Evolutionary conservation across 2,113 vertebrate genomes (phyloP).

Genomic region (Nymphicus hollandicus): DNA sequence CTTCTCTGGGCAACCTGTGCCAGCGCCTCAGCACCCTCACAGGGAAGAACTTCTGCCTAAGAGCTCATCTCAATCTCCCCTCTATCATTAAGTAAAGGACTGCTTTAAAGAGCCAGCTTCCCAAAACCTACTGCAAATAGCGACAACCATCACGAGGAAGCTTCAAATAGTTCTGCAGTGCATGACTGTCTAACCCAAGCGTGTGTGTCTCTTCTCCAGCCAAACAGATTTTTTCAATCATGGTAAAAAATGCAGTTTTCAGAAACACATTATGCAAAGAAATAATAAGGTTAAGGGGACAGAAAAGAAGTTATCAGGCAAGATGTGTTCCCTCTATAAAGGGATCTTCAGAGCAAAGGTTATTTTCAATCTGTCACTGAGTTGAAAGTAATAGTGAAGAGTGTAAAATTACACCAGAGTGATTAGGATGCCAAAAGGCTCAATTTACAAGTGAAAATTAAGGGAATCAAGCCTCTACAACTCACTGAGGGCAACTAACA

Average conservation of each 20-base stretch:
- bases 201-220: neutral
- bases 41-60: neutral
- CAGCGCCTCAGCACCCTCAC: neutral
- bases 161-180: neutral
- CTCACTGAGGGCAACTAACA: neutral
- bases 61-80: neutral
- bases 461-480: neutral
- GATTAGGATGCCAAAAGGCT: neutral
- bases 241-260: neutral
- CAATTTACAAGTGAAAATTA: neutral
- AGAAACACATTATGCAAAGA: slow-evolving; percentile 9
- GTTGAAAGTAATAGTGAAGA: neutral
- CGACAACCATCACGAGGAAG: neutral
- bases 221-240: neutral
- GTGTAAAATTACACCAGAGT: neutral
- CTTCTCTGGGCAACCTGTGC: neutral
- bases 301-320: neutral
- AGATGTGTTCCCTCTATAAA: neutral
- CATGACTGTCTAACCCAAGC: neutral
- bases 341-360: neutral
- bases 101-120: neutral
- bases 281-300: neutral
- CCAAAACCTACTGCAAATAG: neutral
- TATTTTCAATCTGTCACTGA: neutral
- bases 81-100: neutral